Conservation (phyloP, 2,797 vertebrate genomes). For the Sebastes cheni region DNA sequence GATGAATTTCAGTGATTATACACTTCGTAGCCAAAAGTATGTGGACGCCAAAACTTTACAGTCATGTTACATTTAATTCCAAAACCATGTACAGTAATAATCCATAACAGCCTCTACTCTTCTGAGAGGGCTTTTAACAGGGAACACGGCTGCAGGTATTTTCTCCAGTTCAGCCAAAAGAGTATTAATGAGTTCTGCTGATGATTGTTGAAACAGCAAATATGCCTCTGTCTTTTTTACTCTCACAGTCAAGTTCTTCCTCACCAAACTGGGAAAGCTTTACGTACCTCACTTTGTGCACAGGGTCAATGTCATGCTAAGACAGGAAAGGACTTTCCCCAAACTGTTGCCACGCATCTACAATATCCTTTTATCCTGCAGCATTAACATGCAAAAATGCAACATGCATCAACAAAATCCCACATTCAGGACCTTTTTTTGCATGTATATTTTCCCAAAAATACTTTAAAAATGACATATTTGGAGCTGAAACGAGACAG, state of each 20-base stretch:
- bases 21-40: not conserved
- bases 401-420: accelerated
- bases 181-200: not conserved
- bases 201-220: not conserved
- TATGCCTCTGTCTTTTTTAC: not conserved
- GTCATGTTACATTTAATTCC: not conserved
- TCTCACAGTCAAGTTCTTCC: not conserved
- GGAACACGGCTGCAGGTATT: not conserved
- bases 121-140: not conserved
- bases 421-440: not conserved
- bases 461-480: too few species aligned
- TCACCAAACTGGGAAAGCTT: not conserved
- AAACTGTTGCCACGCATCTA: not conserved
- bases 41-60: not conserved
- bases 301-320: not conserved
- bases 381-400: not conserved
- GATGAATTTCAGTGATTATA: not conserved
- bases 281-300: not conserved
- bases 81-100: not conserved
- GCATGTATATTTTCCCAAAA: not conserved
- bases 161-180: not conserved
- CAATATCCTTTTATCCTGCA: not conserved
- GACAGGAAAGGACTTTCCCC: not conserved
- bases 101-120: not conserved
- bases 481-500: too few species aligned